Base-by-base conservation (phyloP, 1,140 invertebrate species). In the Trinorchestia longiramus region DNA sequence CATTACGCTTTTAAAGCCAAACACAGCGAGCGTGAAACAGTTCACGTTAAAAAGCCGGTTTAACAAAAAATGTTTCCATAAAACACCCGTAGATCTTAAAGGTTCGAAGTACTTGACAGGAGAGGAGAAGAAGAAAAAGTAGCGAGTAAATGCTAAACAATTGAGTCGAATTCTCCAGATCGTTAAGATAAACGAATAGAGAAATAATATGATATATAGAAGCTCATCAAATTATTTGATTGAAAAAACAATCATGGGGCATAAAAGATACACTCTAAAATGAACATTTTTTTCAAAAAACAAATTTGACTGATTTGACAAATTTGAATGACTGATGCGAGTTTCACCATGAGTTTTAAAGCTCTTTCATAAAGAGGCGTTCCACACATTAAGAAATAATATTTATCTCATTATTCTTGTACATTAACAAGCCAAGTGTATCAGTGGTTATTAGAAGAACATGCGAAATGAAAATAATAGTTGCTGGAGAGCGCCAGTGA, bases 1-100 rank as follows among this genome's bases (percentile, higher is more conserved):
- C 92, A 94, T 94, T 94, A 94, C 92, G 92, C 92, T 43, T 94
- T 94, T 94, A 94, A 94, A 94, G 92, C 92, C 92, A 94, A 94
- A 94, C 92, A 94, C 92, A 40, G 92, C 44, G 43, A 94, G 92
- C 92, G 92, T 94, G 43, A 45, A 94, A 94, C 92, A 94, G 92
- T 42, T 94, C 92, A 94, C 43, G 47, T 94, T 94, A 94, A 94
- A 94, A 47, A 44, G 43, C 92, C 36, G 43, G 3, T 94, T 90
- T 90, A 0, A 43, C 47, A 90, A 94, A 45, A 94, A 94, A 45
- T 23, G 28, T 45, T 47, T 36, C 23, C 88, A 42, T 43, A 90
- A 90, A 90, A 43, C 88, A 43, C 88, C 43, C 43, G 19, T 91
- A 91, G 88, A 28, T 11, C 41, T 43, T 42, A 91, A 91, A 91